Conservation (phyloP, 2,113 vertebrate genomes). For the Mormyrus lacerda region DNA sequence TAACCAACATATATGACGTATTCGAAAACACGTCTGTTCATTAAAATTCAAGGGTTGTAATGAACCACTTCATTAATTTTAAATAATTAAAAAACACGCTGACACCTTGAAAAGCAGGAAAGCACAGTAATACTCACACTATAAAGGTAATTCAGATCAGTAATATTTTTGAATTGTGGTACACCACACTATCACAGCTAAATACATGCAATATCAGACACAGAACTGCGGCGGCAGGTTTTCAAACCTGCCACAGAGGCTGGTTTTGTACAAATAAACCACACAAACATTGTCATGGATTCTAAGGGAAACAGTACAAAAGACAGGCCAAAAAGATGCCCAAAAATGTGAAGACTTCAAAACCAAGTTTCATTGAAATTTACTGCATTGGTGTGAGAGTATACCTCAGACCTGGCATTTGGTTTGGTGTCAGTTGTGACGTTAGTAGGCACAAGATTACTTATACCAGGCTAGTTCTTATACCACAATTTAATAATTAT, state of each 20-base stretch:
- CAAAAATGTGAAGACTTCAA: not conserved
- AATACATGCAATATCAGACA: not conserved
- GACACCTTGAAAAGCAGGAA: not conserved
- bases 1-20: not conserved
- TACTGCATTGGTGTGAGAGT: not conserved
- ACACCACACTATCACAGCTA: not conserved
- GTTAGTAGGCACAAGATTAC: not conserved
- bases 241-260: not conserved
- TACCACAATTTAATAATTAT: not conserved
- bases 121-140: not conserved
- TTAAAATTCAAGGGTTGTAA: not conserved
- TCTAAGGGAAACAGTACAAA: not conserved
- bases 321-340: not conserved
- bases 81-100: not conserved
- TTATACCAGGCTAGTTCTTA: not conserved
- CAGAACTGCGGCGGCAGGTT: not conserved
- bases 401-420: not conserved
- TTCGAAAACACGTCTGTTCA: not conserved
- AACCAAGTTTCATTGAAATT: not conserved
- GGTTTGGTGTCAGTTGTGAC: not conserved
- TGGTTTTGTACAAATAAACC: not conserved
- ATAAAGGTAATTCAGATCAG: not conserved
- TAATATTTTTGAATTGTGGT: not conserved
- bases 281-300: not conserved
- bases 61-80: not conserved